Conservation (phyloP, 2,113 vertebrate species). For the Xenopus borealis region DNA sequence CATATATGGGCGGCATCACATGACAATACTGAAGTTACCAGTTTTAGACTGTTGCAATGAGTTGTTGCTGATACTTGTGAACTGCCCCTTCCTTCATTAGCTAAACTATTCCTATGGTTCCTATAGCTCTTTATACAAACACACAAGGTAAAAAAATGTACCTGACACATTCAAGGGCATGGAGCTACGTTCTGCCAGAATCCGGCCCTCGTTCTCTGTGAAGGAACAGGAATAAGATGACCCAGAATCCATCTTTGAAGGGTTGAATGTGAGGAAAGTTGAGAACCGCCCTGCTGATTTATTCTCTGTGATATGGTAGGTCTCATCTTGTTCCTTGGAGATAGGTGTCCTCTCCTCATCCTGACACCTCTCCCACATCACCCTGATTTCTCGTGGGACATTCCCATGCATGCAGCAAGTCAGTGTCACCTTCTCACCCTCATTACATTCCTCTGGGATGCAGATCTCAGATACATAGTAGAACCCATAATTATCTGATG, state of each 20-base stretch:
- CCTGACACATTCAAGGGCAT: conserved; percentile 25
- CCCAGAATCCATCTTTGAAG: conserved; percentile 14
- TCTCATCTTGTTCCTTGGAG: conserved; percentile 1
- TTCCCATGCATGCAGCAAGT: conserved; percentile 24
- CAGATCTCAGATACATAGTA: conserved; percentile 25
- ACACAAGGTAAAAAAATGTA: background rate
- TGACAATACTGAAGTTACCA: no score
- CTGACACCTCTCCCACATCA: conserved; percentile 19
- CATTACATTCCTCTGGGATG: conserved; percentile 20
- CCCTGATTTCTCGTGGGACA: conserved; percentile 25
- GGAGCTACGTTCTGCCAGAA: conserved; percentile 26
- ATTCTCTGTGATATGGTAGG: conserved; percentile 31
- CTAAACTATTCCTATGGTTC: no score
- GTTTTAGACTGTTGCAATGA: no score
- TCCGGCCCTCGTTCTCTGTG: conserved; percentile 26
- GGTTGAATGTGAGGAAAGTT: conserved; percentile 26
- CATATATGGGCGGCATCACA: no score
- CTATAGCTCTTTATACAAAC: no score
- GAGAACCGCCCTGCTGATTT: conserved; percentile 23
- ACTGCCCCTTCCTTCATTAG: no score
- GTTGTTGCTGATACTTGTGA: no score
- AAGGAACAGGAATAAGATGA: conserved; percentile 16
- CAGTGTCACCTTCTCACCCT: conserved; percentile 25
- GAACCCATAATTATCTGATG: conserved; percentile 36
- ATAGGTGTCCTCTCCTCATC: conserved; percentile 15